These are phyloP conservation scores for Colinus virginianus DNA, from an alignment of 2,113 vertebrate genomes.

Conservation along the genomic window DNA sequence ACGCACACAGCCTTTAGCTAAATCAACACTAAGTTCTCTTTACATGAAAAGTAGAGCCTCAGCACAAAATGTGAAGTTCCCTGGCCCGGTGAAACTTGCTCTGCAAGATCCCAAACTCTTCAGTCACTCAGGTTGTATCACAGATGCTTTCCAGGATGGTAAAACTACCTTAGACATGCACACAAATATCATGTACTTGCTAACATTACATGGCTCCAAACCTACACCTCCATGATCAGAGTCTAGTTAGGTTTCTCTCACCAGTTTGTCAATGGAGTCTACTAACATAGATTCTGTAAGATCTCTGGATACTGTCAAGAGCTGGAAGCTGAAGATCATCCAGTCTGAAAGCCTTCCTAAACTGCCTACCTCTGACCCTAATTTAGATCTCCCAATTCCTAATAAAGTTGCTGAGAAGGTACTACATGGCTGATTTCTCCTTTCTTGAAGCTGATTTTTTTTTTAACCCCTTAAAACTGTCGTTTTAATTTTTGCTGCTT, in stretches of 20 bases:
- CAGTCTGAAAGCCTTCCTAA: not conserved
- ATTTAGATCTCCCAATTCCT: not conserved
- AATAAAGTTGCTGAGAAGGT: not conserved
- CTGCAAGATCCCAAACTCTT: not conserved
- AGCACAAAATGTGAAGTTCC: accelerated
- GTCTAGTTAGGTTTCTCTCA: not conserved
- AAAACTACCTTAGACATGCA: not conserved
- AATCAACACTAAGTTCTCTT: not conserved
- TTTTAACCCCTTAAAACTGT: not conserved
- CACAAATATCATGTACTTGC: not conserved
- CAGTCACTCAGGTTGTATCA: not conserved
- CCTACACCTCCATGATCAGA: not conserved
- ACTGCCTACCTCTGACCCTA: not conserved
- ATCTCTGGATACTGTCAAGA: not conserved
- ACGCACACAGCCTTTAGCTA: not conserved
- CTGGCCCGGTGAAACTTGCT: not conserved
- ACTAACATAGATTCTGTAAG: not conserved
- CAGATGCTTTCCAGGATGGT: not conserved
- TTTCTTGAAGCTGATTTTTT: not conserved
- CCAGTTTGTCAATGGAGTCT: not conserved
- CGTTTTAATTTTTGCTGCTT: not conserved
- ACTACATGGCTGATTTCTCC: not conserved
- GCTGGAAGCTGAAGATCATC: not conserved
- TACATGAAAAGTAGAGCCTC: not conserved
- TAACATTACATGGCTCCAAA: not conserved